A percentile compares a stretch with the other conserved stretches of the same genome.
Conservation (phyloP, 2,888 invertebrate genomes). For the Trachelus stipa region DNA sequence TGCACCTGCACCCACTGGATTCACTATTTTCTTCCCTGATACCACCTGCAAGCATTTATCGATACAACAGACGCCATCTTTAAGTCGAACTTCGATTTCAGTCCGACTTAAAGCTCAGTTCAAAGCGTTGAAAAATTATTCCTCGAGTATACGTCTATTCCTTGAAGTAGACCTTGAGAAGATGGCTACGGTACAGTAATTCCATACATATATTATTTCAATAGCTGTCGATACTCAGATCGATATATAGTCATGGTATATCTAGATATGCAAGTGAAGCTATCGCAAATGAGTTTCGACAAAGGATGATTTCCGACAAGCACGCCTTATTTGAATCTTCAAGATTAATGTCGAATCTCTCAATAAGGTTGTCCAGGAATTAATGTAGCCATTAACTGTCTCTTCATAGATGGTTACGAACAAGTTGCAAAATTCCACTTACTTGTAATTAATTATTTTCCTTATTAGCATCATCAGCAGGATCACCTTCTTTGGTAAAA, state of each 20-base stretch:
- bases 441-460: not conserved
- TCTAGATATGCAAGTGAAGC: not conserved
- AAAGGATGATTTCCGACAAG: not conserved
- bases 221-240: not conserved
- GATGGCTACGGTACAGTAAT: not conserved
- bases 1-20: not conserved
- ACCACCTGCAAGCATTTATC: not conserved
- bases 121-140: not conserved
- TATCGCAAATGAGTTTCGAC: not conserved
- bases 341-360: not conserved
- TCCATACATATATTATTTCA: not conserved
- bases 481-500: not conserved
- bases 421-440: not conserved
- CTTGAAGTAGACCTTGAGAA: not conserved
- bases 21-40: not conserved
- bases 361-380: not conserved
- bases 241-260: not conserved
- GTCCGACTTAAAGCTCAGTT: not conserved
- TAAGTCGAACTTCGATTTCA: not conserved
- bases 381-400: not conserved
- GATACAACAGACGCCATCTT: not conserved
- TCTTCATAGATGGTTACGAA: not conserved
- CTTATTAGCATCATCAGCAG: not conserved
- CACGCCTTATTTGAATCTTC: not conserved
- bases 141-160: too few relatives aligned